Conservation (phyloP, 35 echinoderm and acorn worm genomes). For the Ophiothrix spiculata region DNA sequence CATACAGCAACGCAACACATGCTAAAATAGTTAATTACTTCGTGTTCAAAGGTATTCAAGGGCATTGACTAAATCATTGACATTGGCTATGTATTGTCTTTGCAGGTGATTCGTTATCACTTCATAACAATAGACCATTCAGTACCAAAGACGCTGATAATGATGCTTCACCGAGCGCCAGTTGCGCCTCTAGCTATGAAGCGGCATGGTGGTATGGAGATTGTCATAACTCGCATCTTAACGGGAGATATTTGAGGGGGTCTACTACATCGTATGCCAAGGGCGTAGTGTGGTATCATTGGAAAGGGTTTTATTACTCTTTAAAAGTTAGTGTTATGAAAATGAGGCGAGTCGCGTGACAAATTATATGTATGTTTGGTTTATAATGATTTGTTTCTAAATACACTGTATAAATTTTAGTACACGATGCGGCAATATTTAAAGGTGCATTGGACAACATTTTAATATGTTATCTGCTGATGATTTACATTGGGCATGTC, state of each 20-base stretch:
- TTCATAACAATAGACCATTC: neutral
- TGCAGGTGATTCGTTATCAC: neutral
- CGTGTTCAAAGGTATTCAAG: too few species aligned
- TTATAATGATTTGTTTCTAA: too few species aligned
- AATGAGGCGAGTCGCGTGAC: neutral
- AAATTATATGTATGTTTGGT: too few species aligned
- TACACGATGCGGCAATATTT: too few species aligned
- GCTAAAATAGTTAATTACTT: too few species aligned
- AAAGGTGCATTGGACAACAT: too few species aligned
- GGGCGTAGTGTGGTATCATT: neutral
- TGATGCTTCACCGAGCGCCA: neutral
- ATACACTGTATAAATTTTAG: too few species aligned
- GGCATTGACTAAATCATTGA: too few species aligned
- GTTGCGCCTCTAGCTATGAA: neutral
- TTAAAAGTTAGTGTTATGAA: neutral
- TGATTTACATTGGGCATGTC: too few species aligned
- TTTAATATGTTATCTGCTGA: too few species aligned
- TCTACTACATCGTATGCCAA: neutral
- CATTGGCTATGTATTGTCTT: too few species aligned
- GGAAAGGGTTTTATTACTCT: neutral
- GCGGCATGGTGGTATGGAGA: neutral
- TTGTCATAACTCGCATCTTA: neutral
- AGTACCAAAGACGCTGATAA: neutral
- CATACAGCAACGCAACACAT: too few species aligned
- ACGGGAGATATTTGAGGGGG: neutral